phyloP scores from a whole-genome alignment of 2,888 invertebrate genomes.

The Gryllus longicercus region DNA sequence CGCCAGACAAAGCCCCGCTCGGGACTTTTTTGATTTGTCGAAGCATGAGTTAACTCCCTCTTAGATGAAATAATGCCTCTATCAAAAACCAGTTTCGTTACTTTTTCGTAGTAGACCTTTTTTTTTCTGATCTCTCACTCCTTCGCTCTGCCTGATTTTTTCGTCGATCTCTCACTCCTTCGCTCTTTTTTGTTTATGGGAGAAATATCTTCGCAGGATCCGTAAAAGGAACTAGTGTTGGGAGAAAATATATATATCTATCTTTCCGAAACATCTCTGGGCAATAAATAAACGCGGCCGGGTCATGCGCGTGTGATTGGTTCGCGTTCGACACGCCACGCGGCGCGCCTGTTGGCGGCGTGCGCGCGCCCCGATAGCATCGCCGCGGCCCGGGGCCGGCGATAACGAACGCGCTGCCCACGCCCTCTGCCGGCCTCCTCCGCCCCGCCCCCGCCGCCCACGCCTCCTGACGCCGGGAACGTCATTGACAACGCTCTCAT shows the following conservation, averaged over 20 bases:
- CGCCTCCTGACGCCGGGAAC: background rate
- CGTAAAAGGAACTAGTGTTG: conserved; percentile 11
- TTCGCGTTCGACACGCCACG: conserved; percentile 9
- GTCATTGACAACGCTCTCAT: background rate
- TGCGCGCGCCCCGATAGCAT: background rate
- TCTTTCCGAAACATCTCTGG: conserved; percentile 5
- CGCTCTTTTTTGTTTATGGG: background rate
- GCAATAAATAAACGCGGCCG: background rate
- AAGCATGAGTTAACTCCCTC: conserved; percentile 17
- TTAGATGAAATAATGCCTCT: conserved; percentile 11
- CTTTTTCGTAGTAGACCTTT: background rate
- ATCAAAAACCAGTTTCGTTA: background rate
- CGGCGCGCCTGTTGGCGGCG: background rate
- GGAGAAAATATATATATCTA: background rate
- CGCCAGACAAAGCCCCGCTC: background rate
- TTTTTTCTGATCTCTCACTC: background rate
- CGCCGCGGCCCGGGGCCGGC: background rate
- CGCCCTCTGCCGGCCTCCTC: background rate
- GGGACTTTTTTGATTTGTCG: background rate
- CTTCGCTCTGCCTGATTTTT: too few species aligned
- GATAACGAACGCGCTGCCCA: background rate
- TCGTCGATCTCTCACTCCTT: background rate
- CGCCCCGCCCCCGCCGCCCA: background rate
- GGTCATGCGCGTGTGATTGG: conserved; percentile 17
- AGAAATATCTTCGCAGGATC: conserved; percentile 17